These are phyloP conservation scores for Centropus unirufus DNA, from an alignment of 2,113 vertebrate genomes.

Conservation along the genomic window DNA sequence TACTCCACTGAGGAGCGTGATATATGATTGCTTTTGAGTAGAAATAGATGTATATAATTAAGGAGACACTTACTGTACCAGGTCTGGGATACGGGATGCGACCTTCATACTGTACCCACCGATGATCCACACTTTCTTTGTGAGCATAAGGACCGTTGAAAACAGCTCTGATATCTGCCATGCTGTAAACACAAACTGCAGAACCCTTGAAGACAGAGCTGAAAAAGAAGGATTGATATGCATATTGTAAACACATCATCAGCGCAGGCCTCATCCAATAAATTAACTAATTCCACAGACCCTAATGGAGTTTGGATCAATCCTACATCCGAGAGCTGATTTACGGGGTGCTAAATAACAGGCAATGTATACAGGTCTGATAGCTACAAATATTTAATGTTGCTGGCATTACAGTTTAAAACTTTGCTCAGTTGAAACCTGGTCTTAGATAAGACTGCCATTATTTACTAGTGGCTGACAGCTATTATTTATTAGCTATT, in stretches of 20 bases:
- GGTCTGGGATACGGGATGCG: conserved; percentile 93
- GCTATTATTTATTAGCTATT: neutral
- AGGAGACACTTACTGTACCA: conserved; percentile 85
- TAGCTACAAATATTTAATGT: neutral
- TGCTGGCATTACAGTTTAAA: neutral
- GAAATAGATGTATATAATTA: neutral
- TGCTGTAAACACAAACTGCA: conserved; percentile 96
- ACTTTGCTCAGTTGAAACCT: neutral
- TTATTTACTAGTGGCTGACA: neutral
- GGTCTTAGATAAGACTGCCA: accelerated
- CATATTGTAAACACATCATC: accelerated
- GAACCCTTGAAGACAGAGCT: conserved; percentile 97
- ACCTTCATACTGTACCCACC: conserved; percentile 95
- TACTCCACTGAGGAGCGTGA: neutral
- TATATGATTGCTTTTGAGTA: neutral
- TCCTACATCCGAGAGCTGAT: neutral
- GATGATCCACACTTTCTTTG: conserved; percentile 94
- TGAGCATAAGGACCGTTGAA: conserved; percentile 97
- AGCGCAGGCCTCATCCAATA: neutral
- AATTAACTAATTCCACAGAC: neutral
- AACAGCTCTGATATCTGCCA: conserved; percentile 92
- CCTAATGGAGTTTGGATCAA: neutral
- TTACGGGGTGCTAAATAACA: neutral
- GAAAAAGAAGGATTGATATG: neutral
- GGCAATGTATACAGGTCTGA: neutral